Evolutionary conservation across 2,113 vertebrate genomes (phyloP), one percentile per base, ranked within the genome.

Genomic region (Xenopus laevis): DNA sequence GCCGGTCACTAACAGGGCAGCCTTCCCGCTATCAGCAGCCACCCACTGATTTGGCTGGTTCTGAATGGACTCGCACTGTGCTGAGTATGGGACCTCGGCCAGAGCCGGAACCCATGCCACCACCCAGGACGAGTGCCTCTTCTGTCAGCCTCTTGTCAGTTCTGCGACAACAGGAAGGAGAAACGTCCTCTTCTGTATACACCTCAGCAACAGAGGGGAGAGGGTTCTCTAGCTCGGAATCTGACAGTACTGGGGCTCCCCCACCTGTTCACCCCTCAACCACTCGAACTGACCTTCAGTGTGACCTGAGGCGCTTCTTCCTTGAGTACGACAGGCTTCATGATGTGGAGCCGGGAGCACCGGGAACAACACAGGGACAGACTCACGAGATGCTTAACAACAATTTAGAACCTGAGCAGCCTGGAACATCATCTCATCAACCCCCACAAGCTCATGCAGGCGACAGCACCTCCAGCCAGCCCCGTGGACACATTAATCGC

Each of bases 301-400:
- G 97, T 85, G 97, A 99, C 87, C 86, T 99, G 83, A 96, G 95
- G 87, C 95, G 96, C 78, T 99, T 98, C 89, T 99, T 99, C 87
- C 88, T 98, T 89, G 96, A 98, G 86, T 96, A 97, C 64, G 97
- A 98, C 82, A 92, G 95, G 78, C 94, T 96, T 83, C 95, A 96
- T 83, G 95, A 98, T 81, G 88, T 96, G 79, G 96, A 99, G 87
- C 91, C 96, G 16, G 92, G 87, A 71, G 88, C 89, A 40, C 86
- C 91, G 1, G 84, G 89, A 7, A 80, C 88, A 78, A 86, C 89
- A 12, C 95, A 94, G n/a, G 73, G 73, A 8, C 95, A 91, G 75
- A 89, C 89, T 83, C 94, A 95, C 77, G 96, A 99, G 87, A 86
- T 98, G 85, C 90, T 98, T 59, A 97, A 96, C 81, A 99, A 97